phyloP scores from a whole-genome alignment of 2,113 vertebrate species.

The Dunckerocampus dactyliophorus region DNA sequence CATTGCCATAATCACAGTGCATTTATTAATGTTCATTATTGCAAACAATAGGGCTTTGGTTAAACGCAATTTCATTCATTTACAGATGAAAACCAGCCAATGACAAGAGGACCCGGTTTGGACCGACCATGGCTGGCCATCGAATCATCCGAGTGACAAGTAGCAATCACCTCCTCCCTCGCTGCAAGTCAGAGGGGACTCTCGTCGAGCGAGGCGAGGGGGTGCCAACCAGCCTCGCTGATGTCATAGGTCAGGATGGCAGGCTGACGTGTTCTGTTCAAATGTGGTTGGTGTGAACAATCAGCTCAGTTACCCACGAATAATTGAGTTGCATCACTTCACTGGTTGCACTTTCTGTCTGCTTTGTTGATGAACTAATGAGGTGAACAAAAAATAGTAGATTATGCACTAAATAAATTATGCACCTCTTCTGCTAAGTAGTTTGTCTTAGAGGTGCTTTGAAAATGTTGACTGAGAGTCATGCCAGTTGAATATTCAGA shows the following conservation, averaged over 20 bases:
- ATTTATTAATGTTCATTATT: too few relatives aligned
- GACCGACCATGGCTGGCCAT: conserved; percentile 84
- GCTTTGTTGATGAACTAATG: conserved; percentile 41
- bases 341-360: conserved; percentile 21
- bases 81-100: conserved; percentile 52
- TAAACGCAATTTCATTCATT: conserved; percentile 13
- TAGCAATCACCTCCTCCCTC: conserved; percentile 81
- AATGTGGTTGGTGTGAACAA: background rate
- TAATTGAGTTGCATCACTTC: background rate
- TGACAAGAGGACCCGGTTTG: conserved; percentile 33
- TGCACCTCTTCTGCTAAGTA: too few relatives aligned
- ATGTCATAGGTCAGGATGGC: conserved; percentile 85
- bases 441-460: too few relatives aligned
- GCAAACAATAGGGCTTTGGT: background rate
- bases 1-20: too few relatives aligned
- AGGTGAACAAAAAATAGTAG: too few relatives aligned
- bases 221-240: conserved; percentile 75
- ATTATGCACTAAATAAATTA: conserved; percentile 37
- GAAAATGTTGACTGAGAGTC: too few relatives aligned
- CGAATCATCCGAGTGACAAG: conserved; percentile 87
- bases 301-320: background rate
- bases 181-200: conserved; percentile 92
- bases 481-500: too few relatives aligned
- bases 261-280: conserved; percentile 19
- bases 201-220: conserved; percentile 85